These are phyloP conservation scores for Hemitrygon akajei DNA, from an alignment of 2,797 vertebrate species.

Conservation along the genomic window DNA sequence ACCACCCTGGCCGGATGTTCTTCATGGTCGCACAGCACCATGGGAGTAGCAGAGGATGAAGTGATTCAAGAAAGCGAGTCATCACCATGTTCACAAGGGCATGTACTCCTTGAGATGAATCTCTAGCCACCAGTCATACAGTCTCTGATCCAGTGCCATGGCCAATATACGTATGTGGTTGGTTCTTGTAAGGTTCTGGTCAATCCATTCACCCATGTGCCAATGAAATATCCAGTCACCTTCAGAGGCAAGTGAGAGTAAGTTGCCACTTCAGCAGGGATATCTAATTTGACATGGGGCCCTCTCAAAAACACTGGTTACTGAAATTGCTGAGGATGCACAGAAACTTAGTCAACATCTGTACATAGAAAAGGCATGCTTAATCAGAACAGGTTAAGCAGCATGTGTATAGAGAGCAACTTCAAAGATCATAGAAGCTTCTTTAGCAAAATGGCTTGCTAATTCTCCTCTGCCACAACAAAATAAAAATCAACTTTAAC, in stretches of 20 bases:
- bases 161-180: no score
- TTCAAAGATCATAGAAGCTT: background rate
- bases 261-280: background rate
- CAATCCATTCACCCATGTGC: background rate
- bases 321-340: background rate
- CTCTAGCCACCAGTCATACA: no score
- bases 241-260: background rate
- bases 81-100: no score
- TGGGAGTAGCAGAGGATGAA: no score
- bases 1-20: no score
- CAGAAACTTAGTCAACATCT: background rate
- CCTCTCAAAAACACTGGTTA: background rate
- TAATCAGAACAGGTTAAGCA: background rate
- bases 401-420: background rate
- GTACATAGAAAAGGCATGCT: background rate
- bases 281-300: background rate
- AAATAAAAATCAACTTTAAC: background rate
- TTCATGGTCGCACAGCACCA: no score
- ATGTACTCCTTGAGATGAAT: no score
- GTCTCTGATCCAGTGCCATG: no score
- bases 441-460: background rate
- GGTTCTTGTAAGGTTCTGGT: no score
- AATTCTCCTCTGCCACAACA: conserved; percentile 17
- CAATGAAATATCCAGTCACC: background rate
- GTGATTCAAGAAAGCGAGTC: no score